These are phyloP conservation scores for Ceratoteleas bidentatus DNA, from an alignment of 1,140 invertebrate genomes.

Conservation along the genomic window DNA sequence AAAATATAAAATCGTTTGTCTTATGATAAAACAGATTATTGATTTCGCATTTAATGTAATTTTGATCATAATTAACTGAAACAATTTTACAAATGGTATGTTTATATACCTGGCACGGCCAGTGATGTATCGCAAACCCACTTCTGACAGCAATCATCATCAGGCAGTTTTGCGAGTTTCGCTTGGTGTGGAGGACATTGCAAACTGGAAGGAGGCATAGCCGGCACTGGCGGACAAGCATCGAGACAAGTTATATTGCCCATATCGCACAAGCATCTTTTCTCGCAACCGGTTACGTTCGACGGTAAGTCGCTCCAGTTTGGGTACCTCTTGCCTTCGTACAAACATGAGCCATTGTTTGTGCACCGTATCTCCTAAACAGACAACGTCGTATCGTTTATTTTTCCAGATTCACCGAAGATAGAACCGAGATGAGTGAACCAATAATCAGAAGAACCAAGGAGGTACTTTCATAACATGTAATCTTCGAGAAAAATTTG, in stretches of 20 bases:
- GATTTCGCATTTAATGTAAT: background rate
- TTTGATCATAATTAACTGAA: slow-evolving; percentile 42
- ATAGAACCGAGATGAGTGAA: too few species aligned
- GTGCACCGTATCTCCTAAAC: slow-evolving; percentile 86
- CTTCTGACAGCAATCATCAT: slow-evolving; percentile 90
- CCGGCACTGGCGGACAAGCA: slow-evolving; percentile 88
- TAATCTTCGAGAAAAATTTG: too few species aligned
- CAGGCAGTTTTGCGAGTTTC: slow-evolving; percentile 85
- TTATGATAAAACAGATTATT: too few species aligned
- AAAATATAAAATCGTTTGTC: too few species aligned
- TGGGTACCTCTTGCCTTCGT: slow-evolving; percentile 84
- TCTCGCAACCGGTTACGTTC: slow-evolving; percentile 89
- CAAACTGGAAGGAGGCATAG: slow-evolving; percentile 87
- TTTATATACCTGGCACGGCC: slow-evolving; percentile 60
- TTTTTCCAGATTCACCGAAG: too few species aligned
- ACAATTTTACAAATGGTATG: slow-evolving; percentile 3
- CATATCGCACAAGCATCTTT: slow-evolving; percentile 92
- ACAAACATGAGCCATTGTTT: slow-evolving; percentile 89
- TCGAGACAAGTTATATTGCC: slow-evolving; percentile 92
- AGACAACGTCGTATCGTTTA: background rate
- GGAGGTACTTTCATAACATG: too few species aligned
- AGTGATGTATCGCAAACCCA: slow-evolving; percentile 84
- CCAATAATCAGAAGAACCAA: too few species aligned
- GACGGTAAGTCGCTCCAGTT: slow-evolving; percentile 82
- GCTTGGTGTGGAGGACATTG: slow-evolving; percentile 86